These are phyloP conservation scores for Oopsacas minuta DNA, from an alignment of 37 sponge, comb jelly and placozoan species.

Conservation along the genomic window DNA sequence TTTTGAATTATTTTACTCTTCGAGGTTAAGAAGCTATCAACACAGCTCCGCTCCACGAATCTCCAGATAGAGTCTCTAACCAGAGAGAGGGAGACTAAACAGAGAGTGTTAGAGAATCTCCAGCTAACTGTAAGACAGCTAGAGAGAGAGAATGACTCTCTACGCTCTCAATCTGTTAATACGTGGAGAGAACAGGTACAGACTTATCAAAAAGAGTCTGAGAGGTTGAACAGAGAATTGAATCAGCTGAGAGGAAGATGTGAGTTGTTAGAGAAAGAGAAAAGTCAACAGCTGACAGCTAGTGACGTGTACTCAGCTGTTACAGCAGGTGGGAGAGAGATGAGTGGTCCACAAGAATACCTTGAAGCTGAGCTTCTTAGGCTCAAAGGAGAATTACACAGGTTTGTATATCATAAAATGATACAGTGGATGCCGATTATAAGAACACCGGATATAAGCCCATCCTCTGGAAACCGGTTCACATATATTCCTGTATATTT, in stretches of 20 bases:
- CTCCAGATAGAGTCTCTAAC: not conserved
- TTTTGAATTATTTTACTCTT: too few species aligned
- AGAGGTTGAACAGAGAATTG: not conserved
- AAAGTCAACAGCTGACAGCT: conserved; percentile 10
- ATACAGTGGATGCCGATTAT: too few species aligned
- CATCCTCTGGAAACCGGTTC: too few species aligned
- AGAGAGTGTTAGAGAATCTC: not conserved
- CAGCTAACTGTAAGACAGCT: conserved; percentile 7
- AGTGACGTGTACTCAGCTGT: conserved; percentile 15
- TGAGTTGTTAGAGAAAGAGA: not conserved
- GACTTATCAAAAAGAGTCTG: not conserved
- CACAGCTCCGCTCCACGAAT: not conserved
- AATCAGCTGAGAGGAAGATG: not conserved
- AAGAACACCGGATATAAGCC: too few species aligned
- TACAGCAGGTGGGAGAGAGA: not conserved
- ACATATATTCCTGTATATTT: too few species aligned
- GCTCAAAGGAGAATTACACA: not conserved
- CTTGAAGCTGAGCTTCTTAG: not conserved
- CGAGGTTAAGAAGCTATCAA: not conserved
- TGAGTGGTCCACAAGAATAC: not conserved
- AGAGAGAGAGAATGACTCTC: conserved; percentile 8
- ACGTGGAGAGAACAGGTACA: not conserved
- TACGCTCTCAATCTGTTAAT: not conserved
- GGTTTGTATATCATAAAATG: too few species aligned
- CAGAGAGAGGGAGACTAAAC: not conserved